Base-by-base conservation (phyloP, 2,888 invertebrate genomes). In the Lottia gigantea region DNA sequence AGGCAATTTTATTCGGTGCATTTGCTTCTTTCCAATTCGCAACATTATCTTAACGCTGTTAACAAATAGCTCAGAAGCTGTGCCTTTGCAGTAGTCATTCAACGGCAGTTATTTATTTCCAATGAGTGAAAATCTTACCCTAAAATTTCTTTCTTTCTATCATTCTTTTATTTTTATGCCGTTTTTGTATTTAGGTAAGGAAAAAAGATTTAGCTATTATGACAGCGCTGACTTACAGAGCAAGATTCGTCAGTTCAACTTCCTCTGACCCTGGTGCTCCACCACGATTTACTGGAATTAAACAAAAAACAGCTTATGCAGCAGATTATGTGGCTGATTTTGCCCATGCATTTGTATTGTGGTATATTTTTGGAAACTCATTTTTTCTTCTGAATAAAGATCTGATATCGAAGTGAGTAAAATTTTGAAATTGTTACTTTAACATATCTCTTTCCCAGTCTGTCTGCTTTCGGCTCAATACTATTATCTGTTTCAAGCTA, bases 141-240 rank as follows among this genome's bases (percentile, higher is more conserved):
- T n/a, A n/a, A n/a, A n/a, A n/a, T n/a, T n/a, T n/a, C n/a, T n/a
- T n/a, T n/a, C n/a, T n/a, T n/a, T n/a, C n/a, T n/a, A n/a, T n/a
- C n/a, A n/a, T n/a, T n/a, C n/a, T n/a, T n/a, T 40, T 4, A 19
- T 40, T 11, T 14, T 7, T 61, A 15, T 45, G 15, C 47, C 14
- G 55, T 46, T 62, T 61, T 45, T 62, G 16, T 69, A n/a, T 69
- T 14, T 77, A 87, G 78, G 82, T 89, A 55, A 87, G 82, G 40
- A 73, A 71, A 12, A 90, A 87, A 45, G 92, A 94, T 83, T 92
- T 93, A 0, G 88, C 91, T 74, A 94, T 95, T 64, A 91, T 94
- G 0, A 93, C 94, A 47, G 92, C 93, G 0, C 88, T 95, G 77
- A 93, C 94, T 68, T 94, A 93, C 91, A 91, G 94, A 64, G 93